Conservation (phyloP, 1,140 invertebrate genomes). For the Calliopsis andreniformis region DNA sequence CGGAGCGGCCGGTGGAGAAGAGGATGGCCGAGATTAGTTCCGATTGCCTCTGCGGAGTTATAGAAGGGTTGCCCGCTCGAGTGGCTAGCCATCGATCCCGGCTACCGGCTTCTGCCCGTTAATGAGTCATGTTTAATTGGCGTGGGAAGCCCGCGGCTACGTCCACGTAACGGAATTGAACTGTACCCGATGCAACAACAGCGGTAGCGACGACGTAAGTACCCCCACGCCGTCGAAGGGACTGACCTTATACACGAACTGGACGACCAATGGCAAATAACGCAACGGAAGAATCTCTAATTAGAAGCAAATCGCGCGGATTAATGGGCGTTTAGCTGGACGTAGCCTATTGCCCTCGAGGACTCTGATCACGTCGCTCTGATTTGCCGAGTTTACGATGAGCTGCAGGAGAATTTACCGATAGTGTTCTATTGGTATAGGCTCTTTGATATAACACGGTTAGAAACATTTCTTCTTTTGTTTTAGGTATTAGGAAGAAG, state of each 20-base stretch:
- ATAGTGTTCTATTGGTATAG: no score
- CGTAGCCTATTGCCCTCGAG: background rate
- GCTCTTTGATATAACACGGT: no score
- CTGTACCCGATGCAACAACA: conserved; percentile 61
- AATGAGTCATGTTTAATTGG: conserved; percentile 83
- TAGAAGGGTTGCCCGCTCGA: conserved; percentile 68
- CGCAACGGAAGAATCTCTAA: conserved; percentile 23
- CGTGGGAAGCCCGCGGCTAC: conserved; percentile 79
- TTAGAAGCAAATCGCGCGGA: conserved; percentile 13
- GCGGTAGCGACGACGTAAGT: conserved; percentile 42
- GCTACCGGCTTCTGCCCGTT: conserved; percentile 77
- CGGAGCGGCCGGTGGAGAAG: conserved; percentile 50
- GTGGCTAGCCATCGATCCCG: conserved; percentile 74
- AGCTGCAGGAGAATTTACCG: no score
- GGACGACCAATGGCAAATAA: conserved; percentile 33
- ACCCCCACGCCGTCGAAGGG: background rate
- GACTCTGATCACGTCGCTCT: no score
- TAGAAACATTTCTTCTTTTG: no score
- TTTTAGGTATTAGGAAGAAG: no score
- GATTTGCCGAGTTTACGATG: no score
- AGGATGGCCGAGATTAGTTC: conserved; percentile 77
- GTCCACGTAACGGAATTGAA: conserved; percentile 78
- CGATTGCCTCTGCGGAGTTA: conserved; percentile 77
- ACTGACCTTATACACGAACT: conserved; percentile 17
- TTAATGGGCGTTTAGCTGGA: background rate